Conservation (phyloP, 2,888 invertebrate genomes). For the Cantharis lateralis region DNA sequence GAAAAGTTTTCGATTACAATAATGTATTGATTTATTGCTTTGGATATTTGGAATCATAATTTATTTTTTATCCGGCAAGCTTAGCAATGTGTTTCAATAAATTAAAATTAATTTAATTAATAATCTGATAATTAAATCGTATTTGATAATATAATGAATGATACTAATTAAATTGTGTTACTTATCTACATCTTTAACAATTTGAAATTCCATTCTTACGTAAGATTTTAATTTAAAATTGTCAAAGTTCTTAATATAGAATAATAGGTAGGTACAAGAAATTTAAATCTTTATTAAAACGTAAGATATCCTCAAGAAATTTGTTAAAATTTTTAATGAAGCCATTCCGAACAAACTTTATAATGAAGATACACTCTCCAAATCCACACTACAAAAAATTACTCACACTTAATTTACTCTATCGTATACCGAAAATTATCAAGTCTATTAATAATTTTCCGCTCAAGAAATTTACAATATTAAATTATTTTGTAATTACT, state of each 20-base stretch:
- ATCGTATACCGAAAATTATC: background rate
- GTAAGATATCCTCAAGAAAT: constrained; percentile 8
- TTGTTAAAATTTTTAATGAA: constrained; percentile 10
- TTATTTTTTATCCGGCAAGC: too few species aligned
- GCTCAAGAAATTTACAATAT: background rate
- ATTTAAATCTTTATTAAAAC: background rate
- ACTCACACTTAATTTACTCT: constrained; percentile 3
- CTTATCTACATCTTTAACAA: background rate
- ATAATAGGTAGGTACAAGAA: background rate
- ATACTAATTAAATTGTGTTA: background rate
- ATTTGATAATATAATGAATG: too few species aligned
- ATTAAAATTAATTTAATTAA: too few species aligned
- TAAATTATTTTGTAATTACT: background rate
- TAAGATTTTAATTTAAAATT: background rate
- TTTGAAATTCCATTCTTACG: background rate
- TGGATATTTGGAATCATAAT: too few species aligned
- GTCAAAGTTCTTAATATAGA: background rate
- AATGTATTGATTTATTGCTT: too few species aligned
- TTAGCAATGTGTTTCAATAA: too few species aligned
- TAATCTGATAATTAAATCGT: too few species aligned
- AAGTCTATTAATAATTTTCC: constrained; percentile 1
- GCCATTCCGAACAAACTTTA: constrained; percentile 5
- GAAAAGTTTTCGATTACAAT: too few species aligned
- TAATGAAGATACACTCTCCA: constrained; percentile 8
- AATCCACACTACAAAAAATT: constrained; percentile 1